These are phyloP conservation scores for Syngnathus acus DNA, from an alignment of 2,797 vertebrate genomes.

Conservation along the genomic window DNA sequence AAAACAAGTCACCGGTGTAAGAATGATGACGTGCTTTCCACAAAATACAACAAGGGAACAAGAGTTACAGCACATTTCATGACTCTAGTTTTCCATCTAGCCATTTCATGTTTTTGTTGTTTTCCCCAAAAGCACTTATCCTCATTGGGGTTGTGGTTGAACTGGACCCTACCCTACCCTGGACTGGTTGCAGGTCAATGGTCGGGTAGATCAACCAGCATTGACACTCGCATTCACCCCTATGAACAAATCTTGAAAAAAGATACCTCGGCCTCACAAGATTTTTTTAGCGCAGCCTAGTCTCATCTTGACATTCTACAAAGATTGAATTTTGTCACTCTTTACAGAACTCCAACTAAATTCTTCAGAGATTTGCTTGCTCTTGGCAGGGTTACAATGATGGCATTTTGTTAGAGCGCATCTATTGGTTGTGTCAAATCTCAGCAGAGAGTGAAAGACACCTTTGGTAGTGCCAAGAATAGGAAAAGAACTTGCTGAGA, in stretches of 20 bases:
- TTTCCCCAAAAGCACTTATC: neutral
- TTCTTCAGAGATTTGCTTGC: too few relatives aligned
- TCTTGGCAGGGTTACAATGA: too few relatives aligned
- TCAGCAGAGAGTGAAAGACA: too few relatives aligned
- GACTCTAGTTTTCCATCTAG: neutral
- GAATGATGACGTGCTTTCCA: neutral
- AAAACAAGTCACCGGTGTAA: neutral
- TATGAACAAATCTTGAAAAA: neutral
- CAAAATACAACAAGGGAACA: neutral
- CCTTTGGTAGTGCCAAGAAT: too few relatives aligned
- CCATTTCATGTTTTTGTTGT: neutral
- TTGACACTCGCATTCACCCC: neutral
- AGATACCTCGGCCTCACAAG: too few relatives aligned
- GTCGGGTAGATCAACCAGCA: neutral
- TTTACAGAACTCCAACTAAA: too few relatives aligned
- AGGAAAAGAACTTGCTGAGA: too few relatives aligned
- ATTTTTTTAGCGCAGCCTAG: too few relatives aligned
- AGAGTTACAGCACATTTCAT: neutral
- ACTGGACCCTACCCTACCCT: neutral
- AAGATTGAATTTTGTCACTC: too few relatives aligned
- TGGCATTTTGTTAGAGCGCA: too few relatives aligned
- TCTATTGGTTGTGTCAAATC: too few relatives aligned
- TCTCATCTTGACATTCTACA: too few relatives aligned
- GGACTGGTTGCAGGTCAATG: neutral
- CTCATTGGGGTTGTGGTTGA: neutral